Conservation (phyloP, 1,140 invertebrate species). For the Latrodectus geometricus region DNA sequence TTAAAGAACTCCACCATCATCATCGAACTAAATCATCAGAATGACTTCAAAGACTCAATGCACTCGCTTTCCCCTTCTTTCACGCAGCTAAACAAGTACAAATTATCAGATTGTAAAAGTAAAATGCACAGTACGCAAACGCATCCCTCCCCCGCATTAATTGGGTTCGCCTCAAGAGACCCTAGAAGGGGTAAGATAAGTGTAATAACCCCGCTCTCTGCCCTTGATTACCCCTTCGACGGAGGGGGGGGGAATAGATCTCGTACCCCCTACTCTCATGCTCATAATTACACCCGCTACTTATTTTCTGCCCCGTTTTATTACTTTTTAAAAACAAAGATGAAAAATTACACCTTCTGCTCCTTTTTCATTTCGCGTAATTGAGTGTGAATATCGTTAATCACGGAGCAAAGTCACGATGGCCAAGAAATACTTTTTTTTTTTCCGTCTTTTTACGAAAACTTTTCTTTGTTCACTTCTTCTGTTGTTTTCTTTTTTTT, state of each 20-base stretch:
- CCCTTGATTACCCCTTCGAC: slow-evolving; percentile 40
- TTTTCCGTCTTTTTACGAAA: neutral
- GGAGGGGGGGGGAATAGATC: neutral
- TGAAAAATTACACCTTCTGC: slow-evolving; percentile 17
- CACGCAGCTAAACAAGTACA: neutral
- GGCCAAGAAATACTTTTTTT: neutral
- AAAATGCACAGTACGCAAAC: neutral
- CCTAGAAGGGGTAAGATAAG: slow-evolving; percentile 1
- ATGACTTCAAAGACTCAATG: too few species aligned
- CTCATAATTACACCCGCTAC: slow-evolving; percentile 42
- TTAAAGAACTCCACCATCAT: too few species aligned
- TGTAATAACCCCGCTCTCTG: slow-evolving; percentile 42
- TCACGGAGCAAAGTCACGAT: neutral
- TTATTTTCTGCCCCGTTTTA: slow-evolving; percentile 17
- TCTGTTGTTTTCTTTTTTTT: too few species aligned
- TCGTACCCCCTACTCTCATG: neutral
- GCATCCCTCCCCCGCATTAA: neutral
- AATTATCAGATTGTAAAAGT: neutral
- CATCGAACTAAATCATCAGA: too few species aligned
- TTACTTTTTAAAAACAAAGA: slow-evolving; percentile 8
- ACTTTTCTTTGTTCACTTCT: neutral
- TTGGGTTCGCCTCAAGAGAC: slow-evolving; percentile 1
- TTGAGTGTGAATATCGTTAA: slow-evolving; percentile 20
- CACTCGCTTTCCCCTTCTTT: too few species aligned
- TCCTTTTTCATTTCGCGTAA: slow-evolving; percentile 11